Evolutionary conservation across 2,888 invertebrate genomes (phyloP).

Genomic region (Apeira syringaria): DNA sequence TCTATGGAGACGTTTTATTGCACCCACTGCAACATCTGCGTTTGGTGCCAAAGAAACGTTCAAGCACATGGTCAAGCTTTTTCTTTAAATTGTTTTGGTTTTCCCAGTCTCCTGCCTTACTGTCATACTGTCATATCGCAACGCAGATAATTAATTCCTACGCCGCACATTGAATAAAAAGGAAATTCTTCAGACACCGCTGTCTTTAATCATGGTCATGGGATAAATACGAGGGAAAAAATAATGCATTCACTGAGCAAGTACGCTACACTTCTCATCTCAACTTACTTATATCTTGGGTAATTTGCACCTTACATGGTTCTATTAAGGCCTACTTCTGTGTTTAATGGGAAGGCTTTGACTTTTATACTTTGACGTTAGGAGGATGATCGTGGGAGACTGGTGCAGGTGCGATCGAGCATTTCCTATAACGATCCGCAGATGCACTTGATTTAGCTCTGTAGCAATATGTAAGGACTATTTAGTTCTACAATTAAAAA

Average conservation of each 20-base stretch:
- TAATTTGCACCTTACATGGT: slow-evolving; percentile 6
- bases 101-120: not conserved
- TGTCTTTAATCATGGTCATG: slow-evolving; percentile 12
- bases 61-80: too few species aligned
- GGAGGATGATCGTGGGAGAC: slow-evolving; percentile 69
- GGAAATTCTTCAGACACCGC: slow-evolving; percentile 17
- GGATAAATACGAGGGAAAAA: slow-evolving; percentile 21
- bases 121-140: not conserved
- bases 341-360: not conserved
- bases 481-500: too few species aligned
- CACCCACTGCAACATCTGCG: too few species aligned
- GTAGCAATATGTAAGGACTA: slow-evolving; percentile 10
- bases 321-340: slow-evolving; percentile 9
- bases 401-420: slow-evolving; percentile 68
- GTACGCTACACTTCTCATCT: slow-evolving; percentile 1
- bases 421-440: slow-evolving; percentile 62
- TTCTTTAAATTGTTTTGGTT: not conserved
- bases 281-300: not conserved
- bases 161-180: slow-evolving; percentile 11
- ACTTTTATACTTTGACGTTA: slow-evolving; percentile 16
- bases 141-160: not conserved
- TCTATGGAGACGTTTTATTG: too few species aligned
- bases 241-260: slow-evolving; percentile 16
- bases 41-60: too few species aligned
- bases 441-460: slow-evolving; percentile 55